These are phyloP conservation scores for Halcyon smyrnensis DNA, from an alignment of 2,797 vertebrate genomes.

Conservation along the genomic window DNA sequence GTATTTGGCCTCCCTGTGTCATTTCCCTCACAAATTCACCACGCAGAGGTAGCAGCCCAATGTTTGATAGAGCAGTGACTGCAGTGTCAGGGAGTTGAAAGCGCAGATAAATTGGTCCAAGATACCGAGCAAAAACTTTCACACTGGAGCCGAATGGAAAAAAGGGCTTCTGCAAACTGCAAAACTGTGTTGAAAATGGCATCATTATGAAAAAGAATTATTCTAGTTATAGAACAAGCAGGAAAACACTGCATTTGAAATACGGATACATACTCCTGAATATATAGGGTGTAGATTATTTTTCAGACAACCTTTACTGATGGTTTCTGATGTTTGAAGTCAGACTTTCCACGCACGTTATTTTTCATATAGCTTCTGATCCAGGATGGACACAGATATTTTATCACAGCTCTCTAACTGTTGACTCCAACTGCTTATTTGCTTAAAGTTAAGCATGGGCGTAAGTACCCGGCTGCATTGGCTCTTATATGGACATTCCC, in stretches of 20 bases:
- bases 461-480: not conserved
- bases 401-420: not conserved
- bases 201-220: not conserved
- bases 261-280: not conserved
- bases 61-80: not conserved
- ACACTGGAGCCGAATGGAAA: not conserved
- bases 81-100: not conserved
- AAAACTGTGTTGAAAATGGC: rapidly evolving
- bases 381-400: not conserved
- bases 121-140: not conserved
- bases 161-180: not conserved
- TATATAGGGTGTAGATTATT: not conserved
- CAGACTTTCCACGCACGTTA: not conserved
- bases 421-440: conserved; percentile 11
- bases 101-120: not conserved
- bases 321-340: not conserved
- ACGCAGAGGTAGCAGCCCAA: not conserved
- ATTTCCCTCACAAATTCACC: not conserved
- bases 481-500: conserved; percentile 20
- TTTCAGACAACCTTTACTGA: not conserved
- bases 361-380: not conserved
- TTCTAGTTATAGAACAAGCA: not conserved
- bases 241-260: not conserved
- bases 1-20: not conserved
- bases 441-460: conserved; percentile 6